Evolutionary conservation across 2,888 invertebrate species (phyloP), one percentile per base, ranked within the genome.

Genomic region (Sceliomorpha sp.): DNA sequence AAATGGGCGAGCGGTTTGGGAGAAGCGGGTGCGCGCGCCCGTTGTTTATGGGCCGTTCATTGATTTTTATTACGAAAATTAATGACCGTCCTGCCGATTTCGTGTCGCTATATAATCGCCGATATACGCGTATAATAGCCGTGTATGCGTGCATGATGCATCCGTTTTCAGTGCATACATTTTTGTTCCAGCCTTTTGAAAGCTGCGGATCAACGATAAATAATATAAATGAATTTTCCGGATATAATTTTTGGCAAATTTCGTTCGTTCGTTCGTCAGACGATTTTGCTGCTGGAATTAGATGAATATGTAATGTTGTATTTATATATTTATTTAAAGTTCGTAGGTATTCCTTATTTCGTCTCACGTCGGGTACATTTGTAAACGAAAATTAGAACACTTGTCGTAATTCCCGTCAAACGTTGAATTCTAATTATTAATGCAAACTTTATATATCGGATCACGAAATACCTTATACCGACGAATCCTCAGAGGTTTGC

Each of bases 51-150:
- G 58, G 70, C 66, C 66, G 70, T 70, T 70, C 70, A 88, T 88
- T 88, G 88, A 87, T 88, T 88, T 88, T 88, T 88, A 87, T 87
- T 83, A 77, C 77, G 77, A 76, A 84, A 86, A 88, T 87, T 88
- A 88, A 88, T 86, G 87, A 86, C 83, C 82, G 78, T 78, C 74
- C 79, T 78, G 79, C 82, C 79, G 85, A 85, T 87, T 87, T 86
- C 77, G 77, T 77, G 78, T 80, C 66, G 66, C 53, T 62, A 72
- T 82, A 80, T 80, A 82, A 82, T 80, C 78, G 80, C 63, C 76
- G 71, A 76, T 75, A 73, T 70, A 75, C 66, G 60, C 42, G 42
- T 50, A 59, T 59, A 55, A 53, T 48, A 39, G 37, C 26, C 53
- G 36, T 37, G 64, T 42, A 13, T 42, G 13, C 15, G 39, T 9